Percentiles rank a stretch among this genome's conserved stretches.
These are phyloP conservation scores for Athalia cordata DNA, from an alignment of 2,888 invertebrate species.

Conservation along the genomic window DNA sequence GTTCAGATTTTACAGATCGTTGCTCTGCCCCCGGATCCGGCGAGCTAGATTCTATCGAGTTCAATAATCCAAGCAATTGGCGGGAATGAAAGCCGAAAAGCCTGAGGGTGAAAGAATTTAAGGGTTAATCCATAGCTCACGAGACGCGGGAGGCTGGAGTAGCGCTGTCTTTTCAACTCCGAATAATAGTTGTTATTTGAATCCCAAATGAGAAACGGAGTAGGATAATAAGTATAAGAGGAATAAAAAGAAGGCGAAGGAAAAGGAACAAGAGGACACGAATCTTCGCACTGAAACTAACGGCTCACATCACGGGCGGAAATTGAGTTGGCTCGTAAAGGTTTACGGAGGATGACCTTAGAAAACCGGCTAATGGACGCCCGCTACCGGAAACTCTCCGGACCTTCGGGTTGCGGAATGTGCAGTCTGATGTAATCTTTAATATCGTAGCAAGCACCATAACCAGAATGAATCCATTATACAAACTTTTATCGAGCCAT, in stretches of 20 bases:
- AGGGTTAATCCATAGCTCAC: not conserved
- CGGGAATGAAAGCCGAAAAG: not conserved
- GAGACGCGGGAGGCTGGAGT: not conserved
- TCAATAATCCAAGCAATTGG: constrained; percentile 22
- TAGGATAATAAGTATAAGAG: too few relatives aligned
- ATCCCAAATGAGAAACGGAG: not conserved
- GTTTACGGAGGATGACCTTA: constrained; percentile 52
- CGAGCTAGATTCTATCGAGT: not conserved
- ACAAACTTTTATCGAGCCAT: not conserved
- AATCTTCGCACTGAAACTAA: constrained; percentile 28
- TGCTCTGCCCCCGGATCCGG: not conserved
- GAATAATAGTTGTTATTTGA: constrained; percentile 15
- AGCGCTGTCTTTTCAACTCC: not conserved
- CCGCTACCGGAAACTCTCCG: constrained; percentile 43
- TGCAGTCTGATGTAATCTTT: constrained; percentile 15
- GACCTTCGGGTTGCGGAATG: constrained; percentile 35
- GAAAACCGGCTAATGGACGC: constrained; percentile 52
- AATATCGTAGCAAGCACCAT: constrained; percentile 5
- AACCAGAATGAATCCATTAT: constrained; percentile 5
- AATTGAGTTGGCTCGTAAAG: constrained; percentile 56
- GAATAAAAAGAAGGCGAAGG: too few relatives aligned
- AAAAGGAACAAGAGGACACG: constrained; percentile 1
- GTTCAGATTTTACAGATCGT: constrained; percentile 1
- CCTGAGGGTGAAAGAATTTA: constrained; percentile 4
- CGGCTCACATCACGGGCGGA: constrained; percentile 48